These are phyloP conservation scores for Pachydiplax longipennis DNA, from an alignment of 2,888 invertebrate genomes.

Conservation along the genomic window DNA sequence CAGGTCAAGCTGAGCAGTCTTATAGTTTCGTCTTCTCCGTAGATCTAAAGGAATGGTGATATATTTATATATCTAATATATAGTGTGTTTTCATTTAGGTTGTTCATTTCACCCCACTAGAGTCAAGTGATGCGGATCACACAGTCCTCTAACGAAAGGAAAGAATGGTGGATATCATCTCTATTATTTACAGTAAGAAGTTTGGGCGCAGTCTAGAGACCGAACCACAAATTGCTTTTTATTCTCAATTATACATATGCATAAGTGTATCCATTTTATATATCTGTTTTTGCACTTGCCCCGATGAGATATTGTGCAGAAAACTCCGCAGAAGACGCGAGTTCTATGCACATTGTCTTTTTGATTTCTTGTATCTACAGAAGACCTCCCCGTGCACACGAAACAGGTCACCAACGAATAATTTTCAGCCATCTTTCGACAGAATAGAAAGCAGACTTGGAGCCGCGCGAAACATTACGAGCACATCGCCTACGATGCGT, in stretches of 20 bases:
- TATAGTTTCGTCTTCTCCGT: slow-evolving; percentile 41
- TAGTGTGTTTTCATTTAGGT: slow-evolving; percentile 28
- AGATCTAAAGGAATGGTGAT: slow-evolving; percentile 44
- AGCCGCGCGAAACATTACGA: neutral
- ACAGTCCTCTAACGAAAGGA: slow-evolving; percentile 17
- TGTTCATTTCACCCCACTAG: slow-evolving; percentile 21
- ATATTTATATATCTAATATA: slow-evolving; percentile 36
- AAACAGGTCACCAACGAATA: neutral
- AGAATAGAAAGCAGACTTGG: neutral
- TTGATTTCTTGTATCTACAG: neutral
- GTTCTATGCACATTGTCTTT: neutral
- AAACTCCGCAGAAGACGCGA: slow-evolving; percentile 5
- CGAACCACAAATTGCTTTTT: slow-evolving; percentile 7
- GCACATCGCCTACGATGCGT: neutral
- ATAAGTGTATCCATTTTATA: neutral
- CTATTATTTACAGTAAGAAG: slow-evolving; percentile 29
- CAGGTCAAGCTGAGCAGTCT: slow-evolving; percentile 45
- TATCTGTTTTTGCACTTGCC: slow-evolving; percentile 32
- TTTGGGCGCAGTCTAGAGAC: neutral
- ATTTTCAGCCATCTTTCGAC: neutral
- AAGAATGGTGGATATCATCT: slow-evolving; percentile 17
- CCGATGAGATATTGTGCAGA: slow-evolving; percentile 9
- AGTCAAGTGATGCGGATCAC: neutral
- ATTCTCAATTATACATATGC: slow-evolving; percentile 28
- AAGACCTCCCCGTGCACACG: neutral